A percentile compares a stretch with the other conserved stretches of the same genome.
Evolutionary conservation across 2,888 invertebrate genomes (phyloP).

Genomic region (Laspeyria flexula): DNA sequence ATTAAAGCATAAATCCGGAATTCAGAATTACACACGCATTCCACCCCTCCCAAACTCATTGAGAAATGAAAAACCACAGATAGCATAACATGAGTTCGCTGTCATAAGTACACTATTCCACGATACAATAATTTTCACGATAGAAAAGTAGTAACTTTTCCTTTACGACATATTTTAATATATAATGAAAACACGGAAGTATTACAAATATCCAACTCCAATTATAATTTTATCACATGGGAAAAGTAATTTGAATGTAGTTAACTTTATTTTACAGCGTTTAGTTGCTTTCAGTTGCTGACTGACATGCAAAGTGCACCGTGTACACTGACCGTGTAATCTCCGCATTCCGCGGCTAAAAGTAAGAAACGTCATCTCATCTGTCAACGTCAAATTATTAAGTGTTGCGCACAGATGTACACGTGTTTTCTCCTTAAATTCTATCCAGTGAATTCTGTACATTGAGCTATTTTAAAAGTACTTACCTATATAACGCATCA

Average conservation of each 20-base stretch:
- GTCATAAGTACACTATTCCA: conserved; percentile 26
- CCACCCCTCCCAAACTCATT: conserved; percentile 83
- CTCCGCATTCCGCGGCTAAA: no score
- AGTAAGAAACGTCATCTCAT: conserved; percentile 27
- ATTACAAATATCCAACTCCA: no score
- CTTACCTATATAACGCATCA: neutral
- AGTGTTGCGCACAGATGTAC: conserved; percentile 51
- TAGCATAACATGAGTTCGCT: conserved; percentile 44
- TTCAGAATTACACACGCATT: conserved; percentile 81
- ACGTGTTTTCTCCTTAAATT: conserved; percentile 50
- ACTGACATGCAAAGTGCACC: no score
- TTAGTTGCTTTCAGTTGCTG: no score
- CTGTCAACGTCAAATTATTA: conserved; percentile 9
- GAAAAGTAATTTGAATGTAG: no score
- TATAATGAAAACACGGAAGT: no score
- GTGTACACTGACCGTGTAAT: no score
- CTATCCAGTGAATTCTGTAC: neutral
- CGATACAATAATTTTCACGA: no score
- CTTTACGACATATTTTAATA: neutral
- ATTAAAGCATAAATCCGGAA: conserved; percentile 71
- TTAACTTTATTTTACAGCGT: no score
- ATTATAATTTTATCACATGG: no score
- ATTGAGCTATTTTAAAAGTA: neutral
- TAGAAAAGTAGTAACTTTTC: neutral
- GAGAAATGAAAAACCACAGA: conserved; percentile 78